Evolutionary conservation across 2,797 vertebrate genomes (phyloP).

Genomic region (Aratinga solstitialis): DNA sequence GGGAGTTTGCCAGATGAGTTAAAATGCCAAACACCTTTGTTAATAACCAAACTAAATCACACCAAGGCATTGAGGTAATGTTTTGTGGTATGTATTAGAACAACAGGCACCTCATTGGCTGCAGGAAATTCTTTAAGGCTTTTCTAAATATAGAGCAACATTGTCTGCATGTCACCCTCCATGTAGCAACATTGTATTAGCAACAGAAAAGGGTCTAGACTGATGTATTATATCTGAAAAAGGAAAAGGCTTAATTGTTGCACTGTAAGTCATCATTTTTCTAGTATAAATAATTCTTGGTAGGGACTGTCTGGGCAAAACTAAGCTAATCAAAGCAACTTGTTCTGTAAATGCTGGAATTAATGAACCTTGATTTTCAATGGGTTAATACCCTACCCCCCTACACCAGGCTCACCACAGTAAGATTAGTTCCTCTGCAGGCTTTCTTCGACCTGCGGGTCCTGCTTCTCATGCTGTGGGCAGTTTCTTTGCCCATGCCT

Average conservation of each 20-base stretch:
- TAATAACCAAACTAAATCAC: background rate
- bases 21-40: background rate
- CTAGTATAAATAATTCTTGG: background rate
- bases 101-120: background rate
- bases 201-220: background rate
- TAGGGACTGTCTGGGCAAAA: background rate
- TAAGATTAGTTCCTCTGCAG: background rate
- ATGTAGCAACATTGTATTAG: background rate
- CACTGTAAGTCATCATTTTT: background rate
- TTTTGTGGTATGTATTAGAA: background rate
- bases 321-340: background rate
- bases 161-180: background rate
- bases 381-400: fast-evolving
- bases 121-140: background rate
- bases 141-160: background rate
- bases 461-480: fast-evolving
- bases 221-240: background rate
- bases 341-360: background rate
- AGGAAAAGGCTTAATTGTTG: background rate
- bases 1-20: background rate
- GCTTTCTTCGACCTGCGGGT: background rate
- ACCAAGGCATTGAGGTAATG: fast-evolving
- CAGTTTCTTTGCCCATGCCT: fast-evolving
- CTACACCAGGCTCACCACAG: fast-evolving
- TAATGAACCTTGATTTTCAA: background rate